Base-by-base conservation (phyloP, 2,113 vertebrate species). In the Lampris incognitus region DNA sequence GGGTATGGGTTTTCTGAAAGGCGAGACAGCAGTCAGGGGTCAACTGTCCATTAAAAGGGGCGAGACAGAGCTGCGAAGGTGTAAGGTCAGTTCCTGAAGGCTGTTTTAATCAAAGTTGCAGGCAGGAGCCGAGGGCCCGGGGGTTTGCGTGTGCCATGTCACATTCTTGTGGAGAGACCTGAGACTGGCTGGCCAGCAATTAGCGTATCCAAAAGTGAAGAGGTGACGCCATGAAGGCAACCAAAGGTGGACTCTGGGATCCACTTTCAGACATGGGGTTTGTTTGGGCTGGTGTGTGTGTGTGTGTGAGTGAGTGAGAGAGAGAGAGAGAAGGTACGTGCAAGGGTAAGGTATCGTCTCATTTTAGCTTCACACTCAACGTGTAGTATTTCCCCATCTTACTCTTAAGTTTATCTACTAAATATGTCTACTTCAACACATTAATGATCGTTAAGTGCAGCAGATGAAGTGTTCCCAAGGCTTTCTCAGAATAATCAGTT, bases 81-180 rank as follows among this genome's bases (percentile, higher is more conserved):
- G n/a, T 67, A 37, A 40, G 70, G 50, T 66, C 37, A 56, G 38
- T 66, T 74, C 59, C 72, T 72, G 60, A 85, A 76, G 75, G 52
- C 6, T 13, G 55, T 80, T 75, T 92, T 93, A 94, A 94, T 94
- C 94, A 93, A 93, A 92, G 91, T 88, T 85, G 77, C 68, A 65
- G 86, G 72, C 10, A 82, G 78, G 9, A 24, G 46, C 11, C 4
- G 48, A 49, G 38, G 66, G 80, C 70, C 62, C 61, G 46, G 72
- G 66, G 80, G 78, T 85, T 84, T 74, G 66, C 3, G 11, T 83
- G 69, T 78, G 72, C 46, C 85, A n/a, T 1, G 36, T 64, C 77
- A 60, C 72, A 44, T 70, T 74, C 69, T 56, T 72, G 79, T 79
- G 64, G 58, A 68, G 74, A 65, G 85, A 74, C 76, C 70, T 9